phyloP scores from a whole-genome alignment of 2,797 vertebrate genomes.

The Sebastes nivosus region DNA sequence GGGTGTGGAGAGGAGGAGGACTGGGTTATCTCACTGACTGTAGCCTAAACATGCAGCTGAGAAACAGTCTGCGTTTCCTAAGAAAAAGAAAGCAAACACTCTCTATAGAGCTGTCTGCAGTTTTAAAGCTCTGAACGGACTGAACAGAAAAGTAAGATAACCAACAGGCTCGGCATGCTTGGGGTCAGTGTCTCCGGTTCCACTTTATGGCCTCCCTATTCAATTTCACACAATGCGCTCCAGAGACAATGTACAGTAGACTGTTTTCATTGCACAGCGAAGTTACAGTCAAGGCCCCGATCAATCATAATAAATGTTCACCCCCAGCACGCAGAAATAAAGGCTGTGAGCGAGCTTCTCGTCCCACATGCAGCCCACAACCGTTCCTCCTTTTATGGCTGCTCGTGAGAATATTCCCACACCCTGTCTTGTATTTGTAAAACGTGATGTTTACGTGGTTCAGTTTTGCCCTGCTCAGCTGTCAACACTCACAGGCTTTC shows the following conservation, averaged over 20 bases:
- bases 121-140: conserved; percentile 35
- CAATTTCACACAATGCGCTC: conserved; percentile 74
- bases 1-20: conserved; percentile 19
- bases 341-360: conserved; percentile 29
- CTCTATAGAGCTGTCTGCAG: conserved; percentile 30
- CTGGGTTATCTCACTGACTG: conserved; percentile 59
- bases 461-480: conserved; percentile 32
- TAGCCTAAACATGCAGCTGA: conserved; percentile 59
- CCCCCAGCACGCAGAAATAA: conserved; percentile 29
- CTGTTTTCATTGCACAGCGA: conserved; percentile 63
- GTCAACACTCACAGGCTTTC: conserved; percentile 42
- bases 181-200: conserved; percentile 64
- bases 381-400: conserved; percentile 36
- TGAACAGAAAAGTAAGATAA: conserved; percentile 42
- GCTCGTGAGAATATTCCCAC: conserved; percentile 31
- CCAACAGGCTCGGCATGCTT: conserved; percentile 26
- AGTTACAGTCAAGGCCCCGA: conserved; percentile 52
- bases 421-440: conserved; percentile 30
- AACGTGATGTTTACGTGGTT: conserved; percentile 36
- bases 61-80: conserved; percentile 44
- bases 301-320: conserved; percentile 65
- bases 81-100: conserved; percentile 55
- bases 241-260: conserved; percentile 65
- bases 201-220: conserved; percentile 68
- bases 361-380: conserved; percentile 26